phyloP scores from a whole-genome alignment of 2,888 invertebrate genomes.

The Laspeyria flexula region DNA sequence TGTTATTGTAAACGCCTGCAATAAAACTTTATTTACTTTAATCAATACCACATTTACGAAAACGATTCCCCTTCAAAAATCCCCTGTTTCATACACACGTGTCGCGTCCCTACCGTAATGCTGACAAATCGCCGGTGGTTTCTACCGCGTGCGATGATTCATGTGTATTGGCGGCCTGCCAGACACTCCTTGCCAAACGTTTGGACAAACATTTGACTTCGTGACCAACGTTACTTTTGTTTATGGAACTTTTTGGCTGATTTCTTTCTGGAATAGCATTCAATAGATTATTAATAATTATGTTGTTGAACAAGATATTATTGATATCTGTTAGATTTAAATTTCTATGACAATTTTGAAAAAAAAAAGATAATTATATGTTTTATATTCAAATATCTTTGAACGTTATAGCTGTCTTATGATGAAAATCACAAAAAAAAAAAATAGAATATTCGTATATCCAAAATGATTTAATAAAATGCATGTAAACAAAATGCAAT shows the following conservation, averaged over 20 bases:
- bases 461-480: too few species aligned
- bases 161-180: constrained; percentile 71
- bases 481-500: too few species aligned
- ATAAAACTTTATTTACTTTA: constrained; percentile 13
- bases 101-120: constrained; percentile 59
- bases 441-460: too few species aligned
- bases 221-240: constrained; percentile 39
- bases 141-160: constrained; percentile 73
- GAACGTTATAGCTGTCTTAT: too few species aligned
- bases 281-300: too few species aligned
- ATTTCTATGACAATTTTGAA: too few species aligned
- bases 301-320: too few species aligned
- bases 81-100: constrained; percentile 40
- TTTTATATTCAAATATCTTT: too few species aligned
- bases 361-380: too few species aligned
- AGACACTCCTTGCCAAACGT: constrained; percentile 52
- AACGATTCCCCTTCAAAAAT: constrained; percentile 32
- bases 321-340: too few species aligned
- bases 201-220: constrained; percentile 47
- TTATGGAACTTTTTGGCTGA: constrained; percentile 17
- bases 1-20: neutral
- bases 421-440: too few species aligned
- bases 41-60: constrained; percentile 24
- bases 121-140: constrained; percentile 77
- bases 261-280: neutral